Base-by-base conservation (phyloP, 2,113 vertebrate species). In the Nibea albiflora region DNA sequence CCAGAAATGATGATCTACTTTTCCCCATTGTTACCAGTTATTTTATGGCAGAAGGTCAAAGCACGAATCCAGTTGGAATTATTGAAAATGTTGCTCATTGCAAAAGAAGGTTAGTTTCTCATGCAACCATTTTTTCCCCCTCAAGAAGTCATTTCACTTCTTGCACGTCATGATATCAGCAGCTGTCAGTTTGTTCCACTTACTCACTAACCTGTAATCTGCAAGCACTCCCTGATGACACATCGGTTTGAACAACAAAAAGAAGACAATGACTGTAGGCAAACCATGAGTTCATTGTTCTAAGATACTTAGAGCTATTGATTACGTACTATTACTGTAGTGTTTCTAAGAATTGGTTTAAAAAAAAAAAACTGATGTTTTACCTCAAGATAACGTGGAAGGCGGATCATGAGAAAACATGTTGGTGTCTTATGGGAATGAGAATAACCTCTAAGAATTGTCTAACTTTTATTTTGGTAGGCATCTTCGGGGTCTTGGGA, bases 131-230 rank as follows among this genome's bases (percentile, higher is more conserved):
- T 39, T 39, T 39, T 39, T 69, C 58, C 10, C 58, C 11, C 46
- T 28, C 44, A 31, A 19, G 39, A 66, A 22, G 24, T 71, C 47
- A 53, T 77, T 49, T 15, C 24, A 26, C 1, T 35, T 35, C 35
- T 35, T 8, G 35, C n/a, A 19, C 3, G 28, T 28, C 42, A 58
- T n/a, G 66, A 73, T 17, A 4, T 61, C 63, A 52, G 8, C 44
- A 54, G 58, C 35, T 19, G 16, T 69, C 47, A 26, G 20, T 42
- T 39, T 67, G 17, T 68, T 73, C 77, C 77, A 19, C 50, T 79
- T 64, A 50, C 70, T 74, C 64, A 74, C 1, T 35, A 35, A 35
- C 35, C 2, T 39, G 35, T 39, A 39, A 9, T 39, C 39, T 14
- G 47, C 58, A 39, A 14, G 8, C 76, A 57, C 56, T 53, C 50